phyloP scores from a whole-genome alignment of 2,888 invertebrate genomes.

The Drosophila neonasuta region DNA sequence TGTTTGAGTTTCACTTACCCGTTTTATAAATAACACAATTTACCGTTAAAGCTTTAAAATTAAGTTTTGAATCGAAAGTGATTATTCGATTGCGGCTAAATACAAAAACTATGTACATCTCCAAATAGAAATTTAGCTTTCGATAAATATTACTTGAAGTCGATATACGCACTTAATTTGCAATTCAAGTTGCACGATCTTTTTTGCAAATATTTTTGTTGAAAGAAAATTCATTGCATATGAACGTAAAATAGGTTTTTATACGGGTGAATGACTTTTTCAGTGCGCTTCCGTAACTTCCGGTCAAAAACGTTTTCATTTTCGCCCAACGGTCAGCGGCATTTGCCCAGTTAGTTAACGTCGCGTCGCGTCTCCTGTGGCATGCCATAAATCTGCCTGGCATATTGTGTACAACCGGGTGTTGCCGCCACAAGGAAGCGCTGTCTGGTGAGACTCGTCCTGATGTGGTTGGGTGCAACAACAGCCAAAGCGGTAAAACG shows the following conservation, averaged over 20 bases:
- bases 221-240: slow-evolving; percentile 22
- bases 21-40: not conserved
- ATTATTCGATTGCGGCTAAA: not conserved
- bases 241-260: slow-evolving; percentile 61
- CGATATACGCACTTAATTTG: not conserved
- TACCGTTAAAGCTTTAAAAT: too few relatives aligned
- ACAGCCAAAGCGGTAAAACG: slow-evolving; percentile 39
- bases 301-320: slow-evolving; percentile 80
- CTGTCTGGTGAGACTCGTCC: slow-evolving; percentile 25
- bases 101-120: not conserved
- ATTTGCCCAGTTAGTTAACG: slow-evolving; percentile 22
- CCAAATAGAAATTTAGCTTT: not conserved
- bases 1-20: not conserved
- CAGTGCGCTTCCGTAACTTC: slow-evolving; percentile 77
- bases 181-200: not conserved
- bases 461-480: slow-evolving; percentile 24
- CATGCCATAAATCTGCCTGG: slow-evolving; percentile 69
- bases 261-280: slow-evolving; percentile 81
- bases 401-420: slow-evolving; percentile 17
- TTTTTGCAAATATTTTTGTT: not conserved
- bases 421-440: slow-evolving; percentile 36
- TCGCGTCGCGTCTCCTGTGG: slow-evolving; percentile 60
- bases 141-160: not conserved
- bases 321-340: slow-evolving; percentile 55
- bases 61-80: not conserved